Evolutionary conservation across 2,888 invertebrate species (phyloP).

Genomic region (Apamea crenata): DNA sequence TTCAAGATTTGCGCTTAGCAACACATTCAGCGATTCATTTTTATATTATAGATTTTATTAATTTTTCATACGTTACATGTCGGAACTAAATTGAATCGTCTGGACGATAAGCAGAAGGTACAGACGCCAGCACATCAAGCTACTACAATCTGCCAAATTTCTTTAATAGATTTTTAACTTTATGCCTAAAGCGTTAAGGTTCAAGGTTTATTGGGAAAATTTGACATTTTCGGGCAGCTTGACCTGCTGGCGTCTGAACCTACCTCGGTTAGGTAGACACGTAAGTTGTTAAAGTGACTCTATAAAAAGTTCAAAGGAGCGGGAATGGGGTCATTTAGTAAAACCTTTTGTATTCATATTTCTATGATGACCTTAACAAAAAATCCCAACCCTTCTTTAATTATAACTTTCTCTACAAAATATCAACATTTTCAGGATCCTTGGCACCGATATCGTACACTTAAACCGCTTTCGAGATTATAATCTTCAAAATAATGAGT

Average conservation of each 20-base stretch:
- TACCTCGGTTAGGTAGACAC: not conserved
- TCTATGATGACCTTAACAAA: not conserved
- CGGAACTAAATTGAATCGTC: not conserved
- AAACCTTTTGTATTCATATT: not conserved
- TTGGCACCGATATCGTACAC: not conserved
- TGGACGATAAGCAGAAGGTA: not conserved
- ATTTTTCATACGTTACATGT: not conserved
- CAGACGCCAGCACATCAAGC: too few relatives aligned
- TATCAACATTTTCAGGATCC: not conserved
- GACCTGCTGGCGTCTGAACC: not conserved
- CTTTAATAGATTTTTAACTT: too few relatives aligned
- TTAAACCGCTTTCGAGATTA: constrained; percentile 9
- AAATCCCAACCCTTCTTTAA: not conserved
- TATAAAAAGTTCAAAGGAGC: not conserved
- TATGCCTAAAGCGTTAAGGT: too few relatives aligned
- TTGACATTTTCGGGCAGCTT: too few relatives aligned
- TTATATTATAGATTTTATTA: not conserved
- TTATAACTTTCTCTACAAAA: constrained; percentile 6
- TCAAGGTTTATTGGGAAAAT: too few relatives aligned
- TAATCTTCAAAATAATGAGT: constrained; percentile 23
- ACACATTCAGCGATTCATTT: too few relatives aligned
- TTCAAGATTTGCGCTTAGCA: too few relatives aligned
- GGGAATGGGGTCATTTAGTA: not conserved
- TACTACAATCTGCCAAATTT: too few relatives aligned
- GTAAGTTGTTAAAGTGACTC: not conserved